These are phyloP conservation scores for Drosophila ezoana DNA, from an alignment of 2,888 invertebrate genomes.

Conservation along the genomic window DNA sequence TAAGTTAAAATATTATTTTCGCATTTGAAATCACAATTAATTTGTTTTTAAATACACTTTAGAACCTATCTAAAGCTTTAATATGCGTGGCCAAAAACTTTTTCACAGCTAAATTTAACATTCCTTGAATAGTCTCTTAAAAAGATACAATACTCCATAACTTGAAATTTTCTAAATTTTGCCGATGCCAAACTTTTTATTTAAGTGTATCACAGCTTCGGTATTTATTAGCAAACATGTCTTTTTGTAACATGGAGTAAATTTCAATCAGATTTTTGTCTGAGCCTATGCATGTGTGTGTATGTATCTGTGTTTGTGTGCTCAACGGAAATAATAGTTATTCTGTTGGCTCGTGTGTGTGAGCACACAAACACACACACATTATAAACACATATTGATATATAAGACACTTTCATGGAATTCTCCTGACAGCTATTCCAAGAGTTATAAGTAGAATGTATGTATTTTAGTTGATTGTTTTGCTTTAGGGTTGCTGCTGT, in stretches of 20 bases:
- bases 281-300: constrained; percentile 25
- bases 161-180: not conserved
- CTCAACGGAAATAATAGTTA: constrained; percentile 63
- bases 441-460: constrained; percentile 8
- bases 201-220: constrained; percentile 42
- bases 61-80: too few species aligned
- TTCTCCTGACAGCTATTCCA: constrained; percentile 54
- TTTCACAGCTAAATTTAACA: not conserved
- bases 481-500: constrained; percentile 1
- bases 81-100: too few species aligned
- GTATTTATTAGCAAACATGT: constrained; percentile 14
- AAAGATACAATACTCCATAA: not conserved
- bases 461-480: constrained; percentile 9
- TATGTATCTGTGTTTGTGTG: constrained; percentile 16
- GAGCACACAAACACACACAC: constrained; percentile 4
- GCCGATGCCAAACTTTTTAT: not conserved
- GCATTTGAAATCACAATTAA: too few species aligned
- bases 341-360: constrained; percentile 65
- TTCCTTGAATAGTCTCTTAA: not conserved
- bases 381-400: constrained; percentile 14
- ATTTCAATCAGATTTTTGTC: constrained; percentile 66
- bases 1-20: too few species aligned
- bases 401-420: constrained; percentile 44
- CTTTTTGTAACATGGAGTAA: constrained; percentile 22
- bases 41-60: too few species aligned